Evolutionary conservation across 2,888 invertebrate genomes (phyloP).

Genomic region (Synanthedon myopaeformis): DNA sequence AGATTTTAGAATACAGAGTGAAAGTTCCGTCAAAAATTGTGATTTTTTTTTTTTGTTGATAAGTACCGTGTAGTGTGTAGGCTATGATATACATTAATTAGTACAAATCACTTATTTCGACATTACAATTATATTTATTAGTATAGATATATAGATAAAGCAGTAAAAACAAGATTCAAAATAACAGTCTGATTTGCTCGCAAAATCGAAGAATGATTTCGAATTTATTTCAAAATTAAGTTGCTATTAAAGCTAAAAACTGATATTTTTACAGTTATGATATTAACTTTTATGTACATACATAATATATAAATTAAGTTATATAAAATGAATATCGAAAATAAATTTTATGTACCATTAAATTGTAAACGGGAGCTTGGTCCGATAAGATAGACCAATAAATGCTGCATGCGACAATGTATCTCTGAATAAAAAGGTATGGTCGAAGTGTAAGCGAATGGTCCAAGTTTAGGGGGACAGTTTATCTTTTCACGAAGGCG

Average conservation of each 20-base stretch:
- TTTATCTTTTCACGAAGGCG: too few species aligned
- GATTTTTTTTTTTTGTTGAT: too few species aligned
- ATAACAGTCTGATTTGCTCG: not conserved
- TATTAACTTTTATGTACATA: not conserved
- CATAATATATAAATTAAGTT: not conserved
- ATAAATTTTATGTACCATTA: constrained; percentile 11
- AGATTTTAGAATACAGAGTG: too few species aligned
- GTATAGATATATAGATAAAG: too few species aligned
- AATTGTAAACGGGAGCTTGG: constrained; percentile 19
- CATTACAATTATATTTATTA: too few species aligned
- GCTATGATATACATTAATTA: too few species aligned
- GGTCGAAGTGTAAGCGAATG: not conserved
- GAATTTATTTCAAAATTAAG: not conserved
- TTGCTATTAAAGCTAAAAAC: not conserved
- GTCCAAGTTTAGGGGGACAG: too few species aligned
- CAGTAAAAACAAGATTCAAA: too few species aligned
- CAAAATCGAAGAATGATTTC: not conserved
- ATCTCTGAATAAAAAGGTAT: constrained; percentile 5
- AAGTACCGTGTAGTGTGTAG: too few species aligned
- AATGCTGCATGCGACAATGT: constrained; percentile 10
- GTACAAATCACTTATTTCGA: too few species aligned
- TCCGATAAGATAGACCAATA: constrained; percentile 15
- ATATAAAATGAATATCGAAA: constrained; percentile 9
- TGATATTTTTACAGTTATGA: not conserved
- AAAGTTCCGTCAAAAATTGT: too few species aligned